phyloP scores from a whole-genome alignment of 2,797 vertebrate genomes.

The Artibeus jamaicensis region DNA sequence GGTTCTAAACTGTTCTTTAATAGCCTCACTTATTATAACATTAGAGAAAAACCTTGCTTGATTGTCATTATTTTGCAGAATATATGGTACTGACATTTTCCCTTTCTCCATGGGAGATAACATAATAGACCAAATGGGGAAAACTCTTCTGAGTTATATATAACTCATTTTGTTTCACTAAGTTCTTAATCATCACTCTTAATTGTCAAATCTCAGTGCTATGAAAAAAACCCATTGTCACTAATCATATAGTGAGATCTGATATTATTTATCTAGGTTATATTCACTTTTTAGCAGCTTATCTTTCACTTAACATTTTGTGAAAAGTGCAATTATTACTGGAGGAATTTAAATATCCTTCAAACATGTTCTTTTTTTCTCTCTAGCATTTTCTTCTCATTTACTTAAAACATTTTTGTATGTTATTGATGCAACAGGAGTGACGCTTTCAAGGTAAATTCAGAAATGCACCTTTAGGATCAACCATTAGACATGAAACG shows the following conservation, averaged over 20 bases:
- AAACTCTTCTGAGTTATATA: slow-evolving; percentile 36
- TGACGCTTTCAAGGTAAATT: slow-evolving; percentile 47
- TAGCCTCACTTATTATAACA: not conserved
- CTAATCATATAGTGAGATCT: slow-evolving; percentile 27
- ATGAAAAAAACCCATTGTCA: slow-evolving; percentile 33
- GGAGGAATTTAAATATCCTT: slow-evolving; percentile 48
- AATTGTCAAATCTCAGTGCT: slow-evolving; percentile 54
- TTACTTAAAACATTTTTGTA: slow-evolving; percentile 26
- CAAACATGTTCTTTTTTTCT: not conserved
- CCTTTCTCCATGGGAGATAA: slow-evolving; percentile 13
- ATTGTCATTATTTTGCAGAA: slow-evolving; percentile 51
- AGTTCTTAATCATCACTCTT: slow-evolving; percentile 60
- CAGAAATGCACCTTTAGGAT: slow-evolving; percentile 50
- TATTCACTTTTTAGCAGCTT: slow-evolving; percentile 49
- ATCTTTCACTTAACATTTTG: slow-evolving; percentile 58
- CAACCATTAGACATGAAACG: slow-evolving; percentile 70
- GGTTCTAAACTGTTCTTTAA: not conserved
- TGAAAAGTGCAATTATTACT: slow-evolving; percentile 41
- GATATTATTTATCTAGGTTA: slow-evolving; percentile 64
- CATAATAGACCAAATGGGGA: slow-evolving; percentile 35
- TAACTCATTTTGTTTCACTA: slow-evolving; percentile 42
- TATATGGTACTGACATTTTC: slow-evolving; percentile 51
- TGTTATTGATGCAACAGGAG: not conserved
- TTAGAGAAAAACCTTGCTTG: not conserved
- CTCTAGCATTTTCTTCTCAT: not conserved